Percentiles rank a stretch among this genome's conserved stretches.
phyloP scores from a whole-genome alignment of 2,888 invertebrate species.

The Scaptomyza reducta region DNA sequence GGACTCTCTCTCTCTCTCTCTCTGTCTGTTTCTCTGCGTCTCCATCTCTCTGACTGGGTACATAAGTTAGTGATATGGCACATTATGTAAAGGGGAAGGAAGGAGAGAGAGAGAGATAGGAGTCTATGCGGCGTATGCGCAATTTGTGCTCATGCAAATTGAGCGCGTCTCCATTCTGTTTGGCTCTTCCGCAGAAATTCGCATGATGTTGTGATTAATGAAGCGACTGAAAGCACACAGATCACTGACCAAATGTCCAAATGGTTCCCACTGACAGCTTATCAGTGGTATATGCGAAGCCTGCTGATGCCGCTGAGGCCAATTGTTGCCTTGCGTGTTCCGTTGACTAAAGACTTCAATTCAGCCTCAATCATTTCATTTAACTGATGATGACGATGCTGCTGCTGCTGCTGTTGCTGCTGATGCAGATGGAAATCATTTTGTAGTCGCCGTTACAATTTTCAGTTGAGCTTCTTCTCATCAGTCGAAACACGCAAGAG shows the following conservation, averaged over 20 bases:
- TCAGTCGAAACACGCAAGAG: conserved; percentile 61
- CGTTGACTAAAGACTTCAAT: conserved; percentile 80
- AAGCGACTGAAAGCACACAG: conserved; percentile 60
- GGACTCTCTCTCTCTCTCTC: background rate
- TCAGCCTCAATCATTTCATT: conserved; percentile 79
- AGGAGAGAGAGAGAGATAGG: background rate
- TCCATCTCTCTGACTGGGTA: conserved; percentile 13
- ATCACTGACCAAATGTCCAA: conserved; percentile 54
- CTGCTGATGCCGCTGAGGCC: conserved; percentile 36
- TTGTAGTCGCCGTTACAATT: conserved; percentile 19
- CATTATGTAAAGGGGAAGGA: conserved; percentile 47
- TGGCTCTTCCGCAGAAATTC: conserved; percentile 67
- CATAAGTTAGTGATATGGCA: conserved; percentile 80
- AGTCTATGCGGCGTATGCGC: conserved; percentile 75
- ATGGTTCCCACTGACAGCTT: conserved; percentile 69
- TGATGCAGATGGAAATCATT: conserved; percentile 61
- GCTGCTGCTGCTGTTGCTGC: conserved; percentile 35
- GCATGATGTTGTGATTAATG: conserved; percentile 77
- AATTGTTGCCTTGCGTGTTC: conserved; percentile 77
- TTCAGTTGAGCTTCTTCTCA: conserved; percentile 8
- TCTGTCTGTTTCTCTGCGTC: background rate
- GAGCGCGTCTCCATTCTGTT: conserved; percentile 10
- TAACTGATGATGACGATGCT: conserved; percentile 76
- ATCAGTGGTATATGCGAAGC: conserved; percentile 43
- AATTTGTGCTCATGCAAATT: conserved; percentile 61